Percentiles rank a stretch among this genome's conserved stretches.
Evolutionary conservation across 1,140 invertebrate species (phyloP).

Genomic region (Ostrea edulis): DNA sequence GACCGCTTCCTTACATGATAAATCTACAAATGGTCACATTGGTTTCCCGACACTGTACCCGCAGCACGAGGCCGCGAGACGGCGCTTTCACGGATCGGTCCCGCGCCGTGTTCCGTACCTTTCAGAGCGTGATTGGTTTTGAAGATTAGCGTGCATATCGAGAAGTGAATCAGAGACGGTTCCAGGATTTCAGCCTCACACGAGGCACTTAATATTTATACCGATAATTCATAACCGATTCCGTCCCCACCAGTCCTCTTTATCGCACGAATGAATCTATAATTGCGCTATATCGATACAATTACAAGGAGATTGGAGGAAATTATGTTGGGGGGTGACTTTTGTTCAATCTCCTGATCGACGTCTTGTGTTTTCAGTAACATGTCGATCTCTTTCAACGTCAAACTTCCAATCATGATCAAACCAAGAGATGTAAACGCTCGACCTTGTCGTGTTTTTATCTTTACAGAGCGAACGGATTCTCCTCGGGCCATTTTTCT

Average conservation of each 20-base stretch:
- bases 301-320: slow-evolving; percentile 30
- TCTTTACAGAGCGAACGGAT: neutral
- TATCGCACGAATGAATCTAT: slow-evolving; percentile 33
- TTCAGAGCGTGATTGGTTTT: slow-evolving; percentile 15
- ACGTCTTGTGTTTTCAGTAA: slow-evolving; percentile 15
- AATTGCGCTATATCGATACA: slow-evolving; percentile 31
- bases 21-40: slow-evolving; percentile 33
- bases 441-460: slow-evolving; percentile 3
- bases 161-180: neutral
- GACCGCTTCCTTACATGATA: slow-evolving; percentile 20
- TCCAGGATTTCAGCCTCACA: slow-evolving; percentile 21
- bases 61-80: slow-evolving; percentile 25
- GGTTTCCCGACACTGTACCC: slow-evolving; percentile 25
- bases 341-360: slow-evolving; percentile 26
- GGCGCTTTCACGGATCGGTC: slow-evolving; percentile 29
- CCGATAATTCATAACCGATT: slow-evolving; percentile 13
- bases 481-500: slow-evolving; percentile 4
- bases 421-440: neutral
- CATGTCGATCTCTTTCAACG: slow-evolving; percentile 25
- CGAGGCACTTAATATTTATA: slow-evolving; percentile 35
- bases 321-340: slow-evolving; percentile 30
- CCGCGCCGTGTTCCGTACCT: slow-evolving; percentile 20
- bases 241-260: neutral
- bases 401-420: slow-evolving; percentile 20
- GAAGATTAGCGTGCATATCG: slow-evolving; percentile 5